These are phyloP conservation scores for Tetragonisca angustula DNA, from an alignment of 2,888 invertebrate genomes.

Conservation along the genomic window DNA sequence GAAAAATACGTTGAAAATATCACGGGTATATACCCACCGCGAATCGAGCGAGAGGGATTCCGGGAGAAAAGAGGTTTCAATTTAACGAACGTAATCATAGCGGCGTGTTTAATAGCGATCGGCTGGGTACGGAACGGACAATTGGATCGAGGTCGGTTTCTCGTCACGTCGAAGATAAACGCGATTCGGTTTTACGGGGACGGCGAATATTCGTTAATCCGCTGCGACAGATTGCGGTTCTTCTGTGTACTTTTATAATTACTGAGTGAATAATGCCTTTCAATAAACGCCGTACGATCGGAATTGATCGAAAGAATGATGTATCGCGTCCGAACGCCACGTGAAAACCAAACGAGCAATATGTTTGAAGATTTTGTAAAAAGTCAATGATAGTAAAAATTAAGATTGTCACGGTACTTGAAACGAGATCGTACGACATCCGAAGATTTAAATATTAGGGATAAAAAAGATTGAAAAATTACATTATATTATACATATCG, in stretches of 20 bases:
- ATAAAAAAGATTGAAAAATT: too few species aligned
- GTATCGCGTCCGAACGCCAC: too few species aligned
- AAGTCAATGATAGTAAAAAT: not conserved
- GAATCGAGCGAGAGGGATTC: not conserved
- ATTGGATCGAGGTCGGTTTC: slow-evolving; percentile 1
- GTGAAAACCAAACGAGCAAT: not conserved
- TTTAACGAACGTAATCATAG: not conserved
- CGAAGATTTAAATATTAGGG: too few species aligned
- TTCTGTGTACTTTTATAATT: slow-evolving; percentile 23
- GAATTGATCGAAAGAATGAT: not conserved
- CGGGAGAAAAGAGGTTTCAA: not conserved
- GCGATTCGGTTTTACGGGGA: not conserved
- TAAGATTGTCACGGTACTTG: not conserved
- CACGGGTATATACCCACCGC: not conserved
- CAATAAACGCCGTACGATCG: not conserved
- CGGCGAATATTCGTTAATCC: slow-evolving; percentile 2
- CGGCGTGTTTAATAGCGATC: not conserved
- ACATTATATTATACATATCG: too few species aligned
- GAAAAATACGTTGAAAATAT: not conserved
- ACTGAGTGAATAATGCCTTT: not conserved
- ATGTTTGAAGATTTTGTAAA: not conserved
- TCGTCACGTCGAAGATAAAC: slow-evolving; percentile 7
- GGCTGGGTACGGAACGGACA: not conserved
- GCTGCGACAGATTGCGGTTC: not conserved
- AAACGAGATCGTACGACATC: too few species aligned